Percentiles rank a stretch among this genome's conserved stretches.
Conservation (phyloP, 2,888 invertebrate species). For the Hirudinaria manillensis region DNA sequence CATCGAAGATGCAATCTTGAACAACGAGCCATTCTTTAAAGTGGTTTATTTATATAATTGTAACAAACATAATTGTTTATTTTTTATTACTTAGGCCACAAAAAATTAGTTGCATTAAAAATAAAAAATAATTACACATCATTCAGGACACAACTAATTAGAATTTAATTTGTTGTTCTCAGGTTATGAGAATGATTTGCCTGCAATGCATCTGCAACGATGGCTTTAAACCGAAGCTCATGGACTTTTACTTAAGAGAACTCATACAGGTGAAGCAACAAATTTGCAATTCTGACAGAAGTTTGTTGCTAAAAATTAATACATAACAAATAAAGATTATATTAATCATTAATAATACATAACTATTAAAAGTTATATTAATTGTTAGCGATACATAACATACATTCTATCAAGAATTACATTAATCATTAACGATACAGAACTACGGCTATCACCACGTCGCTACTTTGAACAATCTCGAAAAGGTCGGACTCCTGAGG, state of each 20-base stretch:
- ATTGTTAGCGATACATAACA: neutral
- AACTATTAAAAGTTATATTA: too few relatives aligned
- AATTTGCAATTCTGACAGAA: too few relatives aligned
- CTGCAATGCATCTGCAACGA: constrained; percentile 86
- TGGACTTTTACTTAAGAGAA: constrained; percentile 70
- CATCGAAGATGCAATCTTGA: constrained; percentile 12
- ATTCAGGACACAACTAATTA: too few relatives aligned
- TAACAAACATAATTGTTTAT: too few relatives aligned
- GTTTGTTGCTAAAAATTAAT: too few relatives aligned
- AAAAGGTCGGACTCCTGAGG: constrained; percentile 75
- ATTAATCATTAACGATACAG: constrained; percentile 34
- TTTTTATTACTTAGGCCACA: neutral
- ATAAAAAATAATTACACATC: neutral
- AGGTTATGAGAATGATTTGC: constrained; percentile 78
- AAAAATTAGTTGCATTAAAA: neutral
- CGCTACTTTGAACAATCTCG: constrained; percentile 75
- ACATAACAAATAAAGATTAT: too few relatives aligned
- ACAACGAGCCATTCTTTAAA: neutral
- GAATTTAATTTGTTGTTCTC: neutral
- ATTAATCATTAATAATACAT: too few relatives aligned
- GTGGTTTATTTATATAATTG: too few relatives aligned
- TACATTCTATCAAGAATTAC: neutral
- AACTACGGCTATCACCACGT: constrained; percentile 82
- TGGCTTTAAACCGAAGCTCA: constrained; percentile 81
- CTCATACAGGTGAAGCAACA: constrained; percentile 60